These are phyloP conservation scores for Trissoscelio sp. DNA, from an alignment of 2,888 invertebrate genomes.

Conservation along the genomic window DNA sequence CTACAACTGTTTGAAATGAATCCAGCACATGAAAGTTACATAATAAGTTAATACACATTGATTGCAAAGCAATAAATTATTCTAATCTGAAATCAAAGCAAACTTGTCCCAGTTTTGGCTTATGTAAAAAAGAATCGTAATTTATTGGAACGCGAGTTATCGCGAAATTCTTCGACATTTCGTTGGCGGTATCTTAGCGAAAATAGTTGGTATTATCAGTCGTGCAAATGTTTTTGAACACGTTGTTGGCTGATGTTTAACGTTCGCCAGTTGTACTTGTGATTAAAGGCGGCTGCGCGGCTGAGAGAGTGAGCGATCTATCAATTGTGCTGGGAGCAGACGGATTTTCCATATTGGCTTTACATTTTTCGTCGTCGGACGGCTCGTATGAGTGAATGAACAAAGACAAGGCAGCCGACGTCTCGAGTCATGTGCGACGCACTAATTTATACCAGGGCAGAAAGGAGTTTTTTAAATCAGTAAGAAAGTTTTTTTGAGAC, in stretches of 20 bases:
- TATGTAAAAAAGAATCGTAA: constrained; percentile 20
- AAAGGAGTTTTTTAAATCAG: constrained; percentile 64
- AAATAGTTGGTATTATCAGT: constrained; percentile 46
- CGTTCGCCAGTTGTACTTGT: constrained; percentile 43
- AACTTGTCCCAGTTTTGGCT: constrained; percentile 60
- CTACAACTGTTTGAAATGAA: constrained; percentile 22
- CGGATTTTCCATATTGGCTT: constrained; percentile 32
- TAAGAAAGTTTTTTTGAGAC: no score
- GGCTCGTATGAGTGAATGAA: constrained; percentile 65
- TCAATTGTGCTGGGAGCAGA: no score
- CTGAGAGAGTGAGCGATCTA: no score
- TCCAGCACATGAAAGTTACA: constrained; percentile 29
- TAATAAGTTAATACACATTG: no score
- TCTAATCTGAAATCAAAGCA: constrained; percentile 61
- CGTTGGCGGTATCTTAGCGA: constrained; percentile 17
- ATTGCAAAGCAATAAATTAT: constrained; percentile 51
- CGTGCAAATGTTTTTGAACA: constrained; percentile 57
- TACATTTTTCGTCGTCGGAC: constrained; percentile 52
- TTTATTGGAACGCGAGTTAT: constrained; percentile 47
- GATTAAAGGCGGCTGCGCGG: constrained; percentile 38
- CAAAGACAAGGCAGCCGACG: constrained; percentile 59
- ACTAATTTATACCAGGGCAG: constrained; percentile 61
- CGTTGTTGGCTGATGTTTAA: constrained; percentile 33
- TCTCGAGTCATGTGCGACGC: constrained; percentile 66
- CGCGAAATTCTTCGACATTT: constrained; percentile 39